Conservation (phyloP, 1,140 invertebrate genomes). For the Macrobrachium nipponense region DNA sequence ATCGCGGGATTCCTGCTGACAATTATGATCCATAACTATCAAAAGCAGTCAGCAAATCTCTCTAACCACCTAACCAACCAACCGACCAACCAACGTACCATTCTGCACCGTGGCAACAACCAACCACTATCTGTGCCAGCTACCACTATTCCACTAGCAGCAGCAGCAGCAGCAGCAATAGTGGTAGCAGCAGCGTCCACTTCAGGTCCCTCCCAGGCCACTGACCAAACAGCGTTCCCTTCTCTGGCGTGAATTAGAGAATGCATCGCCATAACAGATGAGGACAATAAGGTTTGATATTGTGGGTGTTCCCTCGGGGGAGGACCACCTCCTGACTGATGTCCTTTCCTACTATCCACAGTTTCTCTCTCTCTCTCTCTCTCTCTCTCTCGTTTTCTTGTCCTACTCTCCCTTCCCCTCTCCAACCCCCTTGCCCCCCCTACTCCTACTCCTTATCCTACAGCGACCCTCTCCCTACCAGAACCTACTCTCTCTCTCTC, state of each 20-base stretch:
- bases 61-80: neutral
- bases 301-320: constrained; percentile 50
- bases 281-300: constrained; percentile 62
- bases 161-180: constrained; percentile 22
- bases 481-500: constrained; percentile 1
- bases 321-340: constrained; percentile 46
- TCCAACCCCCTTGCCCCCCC: too few relatives aligned
- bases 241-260: constrained; percentile 61
- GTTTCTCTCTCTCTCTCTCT: neutral
- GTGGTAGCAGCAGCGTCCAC: constrained; percentile 38
- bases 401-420: neutral
- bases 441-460: neutral
- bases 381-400: neutral
- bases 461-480: too few relatives aligned
- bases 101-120: neutral
- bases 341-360: constrained; percentile 26
- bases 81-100: neutral
- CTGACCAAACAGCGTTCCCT: constrained; percentile 55
- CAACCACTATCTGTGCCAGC: neutral
- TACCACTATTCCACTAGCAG: neutral
- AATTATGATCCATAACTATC: too few relatives aligned
- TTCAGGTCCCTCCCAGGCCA: constrained; percentile 35
- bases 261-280: constrained; percentile 61
- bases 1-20: too few relatives aligned
- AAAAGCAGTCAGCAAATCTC: neutral